Conservation (phyloP, 2,888 invertebrate species). For the Protophormia terraenovae region DNA sequence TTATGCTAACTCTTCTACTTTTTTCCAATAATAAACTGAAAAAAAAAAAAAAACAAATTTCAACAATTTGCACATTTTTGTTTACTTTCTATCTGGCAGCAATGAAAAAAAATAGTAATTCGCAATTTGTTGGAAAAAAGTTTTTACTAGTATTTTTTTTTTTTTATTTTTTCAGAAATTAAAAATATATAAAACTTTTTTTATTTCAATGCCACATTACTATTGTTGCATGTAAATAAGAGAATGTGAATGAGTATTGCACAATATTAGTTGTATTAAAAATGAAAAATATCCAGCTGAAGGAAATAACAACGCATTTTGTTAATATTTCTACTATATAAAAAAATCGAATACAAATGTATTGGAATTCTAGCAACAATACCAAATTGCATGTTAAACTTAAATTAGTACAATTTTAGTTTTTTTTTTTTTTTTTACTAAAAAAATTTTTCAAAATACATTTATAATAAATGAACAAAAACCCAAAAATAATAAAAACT, state of each 20-base stretch:
- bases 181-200: neutral
- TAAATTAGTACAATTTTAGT: constrained; percentile 35
- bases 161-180: neutral
- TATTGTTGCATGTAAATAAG: too few relatives aligned
- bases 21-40: too few relatives aligned
- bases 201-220: constrained; percentile 24
- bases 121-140: constrained; percentile 12
- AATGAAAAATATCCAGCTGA: neutral
- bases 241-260: neutral
- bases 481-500: neutral
- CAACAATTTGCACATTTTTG: constrained; percentile 27
- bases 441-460: neutral
- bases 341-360: neutral
- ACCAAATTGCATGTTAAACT: constrained; percentile 38
- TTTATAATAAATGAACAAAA: constrained; percentile 42
- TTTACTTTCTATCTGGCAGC: neutral
- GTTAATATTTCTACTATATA: constrained; percentile 31
- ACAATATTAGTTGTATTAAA: neutral
- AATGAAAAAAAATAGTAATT: neutral
- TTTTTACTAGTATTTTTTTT: neutral
- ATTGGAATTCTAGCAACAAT: neutral
- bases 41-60: neutral
- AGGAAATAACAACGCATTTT: neutral
- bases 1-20: too few relatives aligned
- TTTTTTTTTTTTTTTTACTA: neutral